Conservation (phyloP, 2,113 vertebrate genomes). For the Phycodurus eques region DNA sequence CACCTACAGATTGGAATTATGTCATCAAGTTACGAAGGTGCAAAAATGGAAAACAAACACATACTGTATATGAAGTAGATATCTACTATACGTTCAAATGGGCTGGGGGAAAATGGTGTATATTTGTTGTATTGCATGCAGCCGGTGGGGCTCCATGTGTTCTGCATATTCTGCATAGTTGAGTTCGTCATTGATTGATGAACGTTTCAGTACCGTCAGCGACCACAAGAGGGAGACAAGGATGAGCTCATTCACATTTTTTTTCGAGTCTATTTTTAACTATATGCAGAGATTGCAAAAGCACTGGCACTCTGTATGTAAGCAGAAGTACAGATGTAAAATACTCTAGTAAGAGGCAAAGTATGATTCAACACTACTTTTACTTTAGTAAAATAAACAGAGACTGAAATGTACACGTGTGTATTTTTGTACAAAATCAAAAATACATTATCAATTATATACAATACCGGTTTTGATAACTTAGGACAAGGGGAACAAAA, state of each 20-base stretch:
- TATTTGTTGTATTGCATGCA: background rate
- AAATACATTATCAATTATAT: too few relatives aligned
- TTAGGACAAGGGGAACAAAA: too few relatives aligned
- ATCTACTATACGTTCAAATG: background rate
- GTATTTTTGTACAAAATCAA: too few relatives aligned
- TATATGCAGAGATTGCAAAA: background rate
- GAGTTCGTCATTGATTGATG: background rate
- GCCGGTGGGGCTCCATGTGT: background rate
- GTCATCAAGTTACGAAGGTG: background rate
- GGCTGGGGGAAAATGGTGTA: background rate
- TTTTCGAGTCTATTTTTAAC: background rate
- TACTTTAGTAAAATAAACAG: background rate
- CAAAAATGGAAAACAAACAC: background rate
- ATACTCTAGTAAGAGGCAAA: background rate
- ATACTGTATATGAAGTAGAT: background rate
- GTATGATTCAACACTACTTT: too few relatives aligned
- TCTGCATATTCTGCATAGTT: background rate
- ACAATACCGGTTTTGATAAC: too few relatives aligned
- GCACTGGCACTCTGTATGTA: background rate
- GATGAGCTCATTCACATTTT: slow-evolving; percentile 7
- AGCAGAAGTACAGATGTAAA: background rate
- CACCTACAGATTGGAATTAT: background rate
- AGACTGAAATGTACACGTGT: too few relatives aligned
- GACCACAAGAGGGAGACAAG: slow-evolving; percentile 64
- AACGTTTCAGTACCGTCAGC: background rate